Evolutionary conservation across 1,140 invertebrate genomes (phyloP).

Genomic region (Temnothorax longispinosus): DNA sequence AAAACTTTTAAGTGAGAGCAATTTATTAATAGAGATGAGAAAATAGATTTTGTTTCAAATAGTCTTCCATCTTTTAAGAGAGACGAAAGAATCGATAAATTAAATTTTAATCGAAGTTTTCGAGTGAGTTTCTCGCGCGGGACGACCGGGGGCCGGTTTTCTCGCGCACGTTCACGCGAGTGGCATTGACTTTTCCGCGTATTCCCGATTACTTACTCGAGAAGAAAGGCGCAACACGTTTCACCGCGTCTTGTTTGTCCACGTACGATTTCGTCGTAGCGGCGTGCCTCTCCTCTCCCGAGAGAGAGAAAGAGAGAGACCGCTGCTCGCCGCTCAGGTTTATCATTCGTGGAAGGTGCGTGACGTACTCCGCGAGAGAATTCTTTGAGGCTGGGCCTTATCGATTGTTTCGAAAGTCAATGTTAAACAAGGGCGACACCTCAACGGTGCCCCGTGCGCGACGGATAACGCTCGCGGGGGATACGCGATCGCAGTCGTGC

Average conservation of each 20-base stretch:
- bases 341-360: slow-evolving; percentile 71
- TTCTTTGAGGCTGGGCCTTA: slow-evolving; percentile 59
- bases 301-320: background rate
- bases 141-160: background rate
- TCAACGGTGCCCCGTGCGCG: background rate
- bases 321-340: slow-evolving; percentile 32
- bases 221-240: background rate
- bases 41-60: background rate
- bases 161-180: background rate
- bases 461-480: background rate
- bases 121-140: background rate
- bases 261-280: slow-evolving; percentile 56
- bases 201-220: slow-evolving; percentile 43
- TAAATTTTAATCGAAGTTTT: slow-evolving; percentile 1
- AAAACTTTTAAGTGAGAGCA: background rate
- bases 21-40: background rate
- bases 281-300: slow-evolving; percentile 8
- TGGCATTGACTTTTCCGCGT: slow-evolving; percentile 52
- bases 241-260: slow-evolving; percentile 11
- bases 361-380: slow-evolving; percentile 67
- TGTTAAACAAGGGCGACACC: slow-evolving; percentile 27
- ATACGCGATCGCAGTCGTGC: slow-evolving; percentile 13
- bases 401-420: slow-evolving; percentile 68
- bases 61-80: background rate
- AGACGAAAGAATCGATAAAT: background rate